Evolutionary conservation across 2,797 vertebrate species (phyloP), one percentile per base, ranked within the genome.

Genomic region (Microchirus variegatus): DNA sequence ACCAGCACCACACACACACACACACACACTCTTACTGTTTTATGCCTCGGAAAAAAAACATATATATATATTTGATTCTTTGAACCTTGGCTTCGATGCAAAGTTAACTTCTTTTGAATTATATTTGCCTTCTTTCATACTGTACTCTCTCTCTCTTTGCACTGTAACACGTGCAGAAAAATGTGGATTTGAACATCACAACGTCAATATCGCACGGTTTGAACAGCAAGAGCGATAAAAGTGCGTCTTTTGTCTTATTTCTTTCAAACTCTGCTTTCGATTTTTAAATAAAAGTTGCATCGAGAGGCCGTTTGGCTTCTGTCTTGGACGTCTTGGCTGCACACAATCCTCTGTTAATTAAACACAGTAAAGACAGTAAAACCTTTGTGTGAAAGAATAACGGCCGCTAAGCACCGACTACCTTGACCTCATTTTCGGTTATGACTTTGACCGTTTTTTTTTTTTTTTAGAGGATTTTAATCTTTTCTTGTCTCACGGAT

Each of bases 261-360:
- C 37, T 14, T 35, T 70, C 63, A 14, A 14, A 14, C 5, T 42
- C 6, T 14, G 4, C 4, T 14, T 42, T 42, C 5, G 41, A 11
- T 12, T 14, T 42, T 13, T n/a, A n/a, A n/a, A n/a, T n/a, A n/a
- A n/a, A n/a, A n/a, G n/a, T n/a, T n/a, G n/a, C n/a, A n/a, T n/a
- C n/a, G n/a, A n/a, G n/a, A n/a, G n/a, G n/a, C n/a, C n/a, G n/a
- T n/a, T n/a, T n/a, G n/a, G n/a, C n/a, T 60, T 44, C 49, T 69
- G 73, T 49, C 77, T 79, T 45, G 37, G 59, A 54, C 70, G 68
- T 71, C n/a, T n/a, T 62, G 83, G 81, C 78, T 45, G 73, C 70
- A 50, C 70, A 50, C 64, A 53, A 58, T 61, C 71, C 76, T 43
- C 59, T 70, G 73, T 89, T 91, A 91, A 91, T 92, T 90, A 91